Evolutionary conservation across 30 jellyfish, hydroid and myxozoan genomes (phyloP).

Genomic region (Clytia hemisphaerica): DNA sequence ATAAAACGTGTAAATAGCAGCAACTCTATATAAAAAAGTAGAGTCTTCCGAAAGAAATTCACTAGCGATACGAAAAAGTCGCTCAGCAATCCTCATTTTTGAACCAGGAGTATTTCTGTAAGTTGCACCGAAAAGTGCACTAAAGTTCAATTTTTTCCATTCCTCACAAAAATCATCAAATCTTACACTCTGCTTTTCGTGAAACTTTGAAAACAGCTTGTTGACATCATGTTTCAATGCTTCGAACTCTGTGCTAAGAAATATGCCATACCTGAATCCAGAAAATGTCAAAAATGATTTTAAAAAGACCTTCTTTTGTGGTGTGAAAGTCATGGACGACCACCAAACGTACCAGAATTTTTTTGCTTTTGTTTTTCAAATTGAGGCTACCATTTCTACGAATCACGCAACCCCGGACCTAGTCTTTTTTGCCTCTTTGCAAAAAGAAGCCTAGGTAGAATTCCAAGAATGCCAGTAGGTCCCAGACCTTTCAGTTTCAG

Average conservation of each 20-base stretch:
- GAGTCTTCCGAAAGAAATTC: conserved; percentile 32
- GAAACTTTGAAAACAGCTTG: conserved; percentile 17
- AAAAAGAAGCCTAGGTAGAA: too few relatives aligned
- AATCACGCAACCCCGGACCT: too few relatives aligned
- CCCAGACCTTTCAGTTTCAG: too few relatives aligned
- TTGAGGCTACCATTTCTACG: too few relatives aligned
- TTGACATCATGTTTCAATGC: conserved; percentile 32
- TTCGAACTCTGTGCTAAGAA: conserved; percentile 27
- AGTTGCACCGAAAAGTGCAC: conserved; percentile 6
- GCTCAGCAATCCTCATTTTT: conserved; percentile 25
- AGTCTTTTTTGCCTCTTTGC: too few relatives aligned
- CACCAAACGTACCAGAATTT: too few relatives aligned
- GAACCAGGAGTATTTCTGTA: conserved; percentile 19
- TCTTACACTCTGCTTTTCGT: conserved; percentile 36
- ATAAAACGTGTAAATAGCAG: conserved; percentile 26
- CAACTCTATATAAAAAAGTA: conserved; percentile 31
- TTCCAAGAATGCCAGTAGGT: too few relatives aligned
- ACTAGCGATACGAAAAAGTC: conserved; percentile 36
- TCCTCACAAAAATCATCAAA: conserved; percentile 29
- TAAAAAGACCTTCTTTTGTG: too few relatives aligned
- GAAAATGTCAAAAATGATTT: too few relatives aligned
- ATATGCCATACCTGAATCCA: conserved; percentile 43
- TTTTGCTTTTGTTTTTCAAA: too few relatives aligned
- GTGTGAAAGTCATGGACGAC: too few relatives aligned
- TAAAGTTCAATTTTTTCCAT: conserved; percentile 28